Evolutionary conservation across 2,113 vertebrate genomes (phyloP), one percentile per base, ranked within the genome.

Genomic region (Climacteris rufus): DNA sequence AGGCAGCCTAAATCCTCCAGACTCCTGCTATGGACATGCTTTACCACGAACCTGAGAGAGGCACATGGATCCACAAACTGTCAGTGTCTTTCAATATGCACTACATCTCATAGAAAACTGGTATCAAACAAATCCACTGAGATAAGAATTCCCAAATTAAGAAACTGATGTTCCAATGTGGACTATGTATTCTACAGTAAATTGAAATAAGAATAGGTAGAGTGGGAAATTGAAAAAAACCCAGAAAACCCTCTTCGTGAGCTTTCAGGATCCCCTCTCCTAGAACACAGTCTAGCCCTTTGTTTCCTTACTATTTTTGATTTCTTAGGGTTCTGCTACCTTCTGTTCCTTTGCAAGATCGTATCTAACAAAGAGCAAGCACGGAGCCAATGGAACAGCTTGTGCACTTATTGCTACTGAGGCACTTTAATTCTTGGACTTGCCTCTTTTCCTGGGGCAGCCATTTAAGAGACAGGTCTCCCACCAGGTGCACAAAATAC

Each of bases 401-500:
- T 97, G 96, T 12, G 15, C 47, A 23, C 53, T 92, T 84, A 91
- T 35, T 94, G 56, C 79, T 70, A 22, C 25, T 33, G 57, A 93
- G 70, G 45, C 64, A 45, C 49, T 89, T 95, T 76, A 94, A 87
- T 96, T 93, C 83, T 87, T 92, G 95, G 95, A 89, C 56, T 75
- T 90, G 53, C 45, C 66, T 56, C 10, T 39, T 91, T 87, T 95
- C 95, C 89, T 92, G 68, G 77, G 79, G 93, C 78, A 75, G 75
- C 82, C 79, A 2, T 93, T 96, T 90, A 94, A 88, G 63, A 87
- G 81, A 45, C 37, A 53, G 23, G 37, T 77, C 86, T 81, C 94
- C 71, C 47, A 79, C 71, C 70, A 92, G 93, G 89, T 87, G 52
- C 56, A 75, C 77, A 87, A 75, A 95, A 85, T 71, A 63, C 33